Conservation (phyloP, 53 echinoderm and acorn worm genomes). For the Holothuria leucospilota region DNA sequence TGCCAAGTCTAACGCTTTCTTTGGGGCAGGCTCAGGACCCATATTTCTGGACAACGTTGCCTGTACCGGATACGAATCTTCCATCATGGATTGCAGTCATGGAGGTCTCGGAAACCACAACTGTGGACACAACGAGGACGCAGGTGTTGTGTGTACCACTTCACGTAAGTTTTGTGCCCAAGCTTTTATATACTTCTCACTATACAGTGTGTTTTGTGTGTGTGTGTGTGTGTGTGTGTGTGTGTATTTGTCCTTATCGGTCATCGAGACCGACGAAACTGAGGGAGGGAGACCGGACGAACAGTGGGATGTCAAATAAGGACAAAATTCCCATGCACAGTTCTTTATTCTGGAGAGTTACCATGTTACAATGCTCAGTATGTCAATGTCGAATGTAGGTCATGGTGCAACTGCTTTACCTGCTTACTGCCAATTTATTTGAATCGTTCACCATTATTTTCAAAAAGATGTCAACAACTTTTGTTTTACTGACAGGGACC, state of each 20-base stretch:
- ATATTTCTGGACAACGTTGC: slow-evolving; percentile 58
- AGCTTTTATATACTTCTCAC: background rate
- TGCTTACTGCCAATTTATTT: too few relatives aligned
- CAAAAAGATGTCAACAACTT: too few relatives aligned
- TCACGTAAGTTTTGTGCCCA: slow-evolving; percentile 6
- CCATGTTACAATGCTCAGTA: too few relatives aligned
- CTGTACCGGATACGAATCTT: slow-evolving; percentile 33
- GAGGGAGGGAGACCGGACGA: too few relatives aligned
- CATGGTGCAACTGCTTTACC: too few relatives aligned
- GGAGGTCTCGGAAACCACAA: slow-evolving; percentile 26
- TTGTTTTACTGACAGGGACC: too few relatives aligned
- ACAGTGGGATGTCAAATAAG: too few relatives aligned
- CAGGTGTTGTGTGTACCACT: background rate
- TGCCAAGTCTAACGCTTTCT: slow-evolving; percentile 28
- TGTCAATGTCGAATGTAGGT: too few relatives aligned
- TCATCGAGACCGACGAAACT: background rate
- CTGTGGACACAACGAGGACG: slow-evolving; percentile 21
- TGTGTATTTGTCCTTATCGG: background rate
- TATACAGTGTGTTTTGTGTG: background rate
- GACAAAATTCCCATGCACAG: too few relatives aligned
- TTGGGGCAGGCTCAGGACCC: slow-evolving; percentile 58
- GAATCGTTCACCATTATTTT: too few relatives aligned
- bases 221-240: background rate
- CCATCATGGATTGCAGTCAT: slow-evolving; percentile 13
- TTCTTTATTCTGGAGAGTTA: too few relatives aligned